Percentiles rank a stretch among this genome's conserved stretches.
These are phyloP conservation scores for Leptobrachium ailaonicum DNA, from an alignment of 2,113 vertebrate genomes.

Conservation along the genomic window DNA sequence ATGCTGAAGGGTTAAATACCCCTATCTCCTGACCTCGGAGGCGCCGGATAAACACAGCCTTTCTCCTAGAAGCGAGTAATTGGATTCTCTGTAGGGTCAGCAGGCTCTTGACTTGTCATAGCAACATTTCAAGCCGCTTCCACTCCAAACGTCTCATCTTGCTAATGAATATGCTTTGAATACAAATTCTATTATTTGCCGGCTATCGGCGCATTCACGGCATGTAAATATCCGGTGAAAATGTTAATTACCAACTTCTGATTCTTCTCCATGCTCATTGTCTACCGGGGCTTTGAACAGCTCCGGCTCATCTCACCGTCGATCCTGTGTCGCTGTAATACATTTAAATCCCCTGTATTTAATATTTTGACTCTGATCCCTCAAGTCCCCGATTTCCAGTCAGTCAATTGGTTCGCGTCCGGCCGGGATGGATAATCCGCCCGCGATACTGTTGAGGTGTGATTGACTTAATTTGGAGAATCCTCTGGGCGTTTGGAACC, in stretches of 20 bases:
- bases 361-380: too few relatives aligned
- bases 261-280: background rate
- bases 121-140: constrained; percentile 19
- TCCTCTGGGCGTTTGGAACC: too few relatives aligned
- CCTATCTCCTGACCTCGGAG: too few relatives aligned
- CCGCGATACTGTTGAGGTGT: too few relatives aligned
- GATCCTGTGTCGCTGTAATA: background rate
- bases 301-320: background rate
- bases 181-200: constrained; percentile 12
- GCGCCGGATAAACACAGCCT: too few relatives aligned
- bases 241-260: background rate
- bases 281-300: background rate
- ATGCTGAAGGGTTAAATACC: too few relatives aligned
- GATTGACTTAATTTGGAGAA: too few relatives aligned
- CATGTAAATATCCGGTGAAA: background rate
- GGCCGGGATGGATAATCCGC: too few relatives aligned
- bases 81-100: constrained; percentile 2
- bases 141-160: constrained; percentile 6
- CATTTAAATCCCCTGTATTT: background rate
- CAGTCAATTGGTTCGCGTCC: too few relatives aligned
- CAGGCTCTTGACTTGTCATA: constrained; percentile 18
- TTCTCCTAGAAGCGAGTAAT: background rate
- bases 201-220: background rate
- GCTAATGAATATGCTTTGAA: constrained; percentile 25
- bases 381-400: too few relatives aligned